Conservation (phyloP, 2,797 vertebrate genomes). For the Spinus olivaceus region DNA sequence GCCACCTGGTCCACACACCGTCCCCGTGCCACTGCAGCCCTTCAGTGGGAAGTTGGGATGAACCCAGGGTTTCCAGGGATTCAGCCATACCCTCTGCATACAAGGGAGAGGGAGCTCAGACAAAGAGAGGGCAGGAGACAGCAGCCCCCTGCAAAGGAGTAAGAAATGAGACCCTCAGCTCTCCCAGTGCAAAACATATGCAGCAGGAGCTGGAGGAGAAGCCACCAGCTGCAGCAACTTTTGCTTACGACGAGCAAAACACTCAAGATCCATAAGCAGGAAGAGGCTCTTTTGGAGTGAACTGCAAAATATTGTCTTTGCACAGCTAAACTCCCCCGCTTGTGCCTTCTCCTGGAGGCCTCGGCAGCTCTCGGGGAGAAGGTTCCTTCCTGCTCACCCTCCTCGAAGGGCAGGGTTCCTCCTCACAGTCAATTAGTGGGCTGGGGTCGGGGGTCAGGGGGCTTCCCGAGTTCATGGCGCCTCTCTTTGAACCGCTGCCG, state of each 20-base stretch:
- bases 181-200: rapidly evolving
- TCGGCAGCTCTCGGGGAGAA: neutral
- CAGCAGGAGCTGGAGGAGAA: neutral
- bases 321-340: neutral
- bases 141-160: neutral
- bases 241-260: neutral
- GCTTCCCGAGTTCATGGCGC: neutral
- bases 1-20: rapidly evolving
- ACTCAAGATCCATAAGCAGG: neutral
- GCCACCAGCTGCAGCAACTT: neutral
- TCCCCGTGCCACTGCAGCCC: rapidly evolving
- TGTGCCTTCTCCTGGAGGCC: neutral
- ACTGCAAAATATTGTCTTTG: conserved; percentile 26
- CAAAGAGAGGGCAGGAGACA: neutral
- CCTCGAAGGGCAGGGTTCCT: neutral
- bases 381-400: conserved; percentile 8
- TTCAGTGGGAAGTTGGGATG: rapidly evolving
- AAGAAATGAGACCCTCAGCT: rapidly evolving
- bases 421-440: conserved; percentile 20
- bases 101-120: neutral
- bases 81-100: neutral
- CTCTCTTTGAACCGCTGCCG: rapidly evolving
- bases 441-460: neutral
- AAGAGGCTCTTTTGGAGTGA: neutral
- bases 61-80: neutral